Base-by-base conservation (phyloP, 2,888 invertebrate species). In the Theodoxus fluviatilis region DNA sequence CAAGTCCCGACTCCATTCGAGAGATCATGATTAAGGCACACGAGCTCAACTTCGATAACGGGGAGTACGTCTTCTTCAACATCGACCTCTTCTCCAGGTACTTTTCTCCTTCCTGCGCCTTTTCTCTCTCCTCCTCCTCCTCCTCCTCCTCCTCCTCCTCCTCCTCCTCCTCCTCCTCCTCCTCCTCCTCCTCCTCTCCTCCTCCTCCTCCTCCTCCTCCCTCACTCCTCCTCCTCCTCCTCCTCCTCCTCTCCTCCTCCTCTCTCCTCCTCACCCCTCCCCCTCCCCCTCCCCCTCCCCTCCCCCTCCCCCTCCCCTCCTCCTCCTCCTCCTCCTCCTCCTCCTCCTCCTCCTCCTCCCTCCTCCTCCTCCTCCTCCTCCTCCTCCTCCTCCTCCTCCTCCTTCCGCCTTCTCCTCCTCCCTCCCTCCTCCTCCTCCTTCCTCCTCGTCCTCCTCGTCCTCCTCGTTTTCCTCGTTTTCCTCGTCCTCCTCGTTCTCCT, bases 31-130 rank as follows among this genome's bases (percentile, higher is more conserved):
- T 98, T 82, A 94, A 94, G 7, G 98, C 98, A 0, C 94, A 96
- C 79, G 94, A 95, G 76, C 90, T 98, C 75, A 94, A 94, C 80
- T 98, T 98, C 96, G 94, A 96, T 69, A 94, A 93, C 71, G 97
- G 98, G 9, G 98, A 98, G 89, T 98, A 98, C 88, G 95, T 96
- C 66, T 97, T 98, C 90, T 95, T 98, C 89, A 98, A 96, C 88
- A 94, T 98, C 82, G 97, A 98, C 87, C 90, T 98, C 49, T 96
- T 95, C 88, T 94, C 94, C 76, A 94, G 95, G 97, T 97, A n/a
- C 31, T 15, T 47, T n/a, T 28, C 66, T 33, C 37, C 35, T 15
- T 0, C n/a, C 9, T 25, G 18, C 3, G 18, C 35, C 37, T 3
- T 59, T 22, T 59, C 35, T 59, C 6, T 59, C 31, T 33, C 15